Base-by-base conservation (phyloP, 2,888 invertebrate genomes). In the Pinctada fucata region DNA sequence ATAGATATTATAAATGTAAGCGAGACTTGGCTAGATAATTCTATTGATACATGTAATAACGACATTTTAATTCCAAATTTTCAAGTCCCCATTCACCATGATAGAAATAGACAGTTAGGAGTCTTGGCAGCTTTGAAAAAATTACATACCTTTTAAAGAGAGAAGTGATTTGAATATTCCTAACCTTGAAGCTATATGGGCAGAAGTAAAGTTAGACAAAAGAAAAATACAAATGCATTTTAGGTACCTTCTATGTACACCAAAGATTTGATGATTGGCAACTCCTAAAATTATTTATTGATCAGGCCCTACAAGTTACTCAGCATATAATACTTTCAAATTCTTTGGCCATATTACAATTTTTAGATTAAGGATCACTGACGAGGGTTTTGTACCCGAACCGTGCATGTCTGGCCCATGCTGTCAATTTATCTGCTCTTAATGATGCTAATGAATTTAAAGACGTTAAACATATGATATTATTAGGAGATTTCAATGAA, bases 261-360 rank as follows among this genome's bases (percentile, higher is more conserved):
- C 13, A 6, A 58, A 58, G 58, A 58, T 58, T 58, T 58, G 58
- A 58, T 58, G 58, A 58, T 58, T 58, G 58, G 58, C 58, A 58
- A 58, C 58, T 58, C 8, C 13, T 58, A 58, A 1, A 58, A 58
- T 6, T 58, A 13, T 58, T 1, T 58, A 58, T 58, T 58, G 58
- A 58, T 10, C 58, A 58, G 58, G 58, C 58, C 58, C 58, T 13
- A 58, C 58, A 58, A 58, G 58, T 58, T 6, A 58, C 58, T 58
- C 58, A 10, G 58, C 58, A 58, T 58, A 58, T 58, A 58, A 58
- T 31, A 31, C 31, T 31, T 31, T 31, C 31, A 31, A 31, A 31
- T 31, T 31, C 31, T 31, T 31, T 31, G 31, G 31, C 31, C 31
- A 31, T 31, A 31, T 31, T 31, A 31, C 31, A 31, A 31, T 31